Evolutionary conservation across 2,888 invertebrate genomes (phyloP).

Genomic region (Agrochola macilenta): DNA sequence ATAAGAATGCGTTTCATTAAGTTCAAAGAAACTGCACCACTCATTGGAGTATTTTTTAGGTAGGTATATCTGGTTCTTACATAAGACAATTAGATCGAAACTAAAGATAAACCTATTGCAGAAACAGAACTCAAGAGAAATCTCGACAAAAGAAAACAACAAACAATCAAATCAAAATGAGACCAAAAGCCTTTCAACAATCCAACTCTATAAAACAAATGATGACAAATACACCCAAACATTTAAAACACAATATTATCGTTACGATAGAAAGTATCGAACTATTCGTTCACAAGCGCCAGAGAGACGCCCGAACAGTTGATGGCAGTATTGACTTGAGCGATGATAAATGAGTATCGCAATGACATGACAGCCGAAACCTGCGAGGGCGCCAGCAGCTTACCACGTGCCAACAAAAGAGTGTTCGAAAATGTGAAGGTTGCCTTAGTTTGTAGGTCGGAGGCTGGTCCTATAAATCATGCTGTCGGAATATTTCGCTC

Average conservation of each 20-base stretch:
- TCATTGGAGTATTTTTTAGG: not conserved
- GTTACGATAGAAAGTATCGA: constrained; percentile 67
- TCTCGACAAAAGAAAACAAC: not conserved
- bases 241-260: constrained; percentile 64
- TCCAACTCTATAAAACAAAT: constrained; percentile 44
- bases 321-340: constrained; percentile 85
- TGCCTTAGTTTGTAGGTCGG: constrained; percentile 89
- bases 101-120: not conserved
- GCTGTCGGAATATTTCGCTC: constrained; percentile 84
- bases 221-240: constrained; percentile 44
- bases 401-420: constrained; percentile 89
- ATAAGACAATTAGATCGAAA: not conserved
- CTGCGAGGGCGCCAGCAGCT: constrained; percentile 82
- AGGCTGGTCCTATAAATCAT: constrained; percentile 89
- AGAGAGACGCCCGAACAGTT: constrained; percentile 85
- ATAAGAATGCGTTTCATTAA: constrained; percentile 78
- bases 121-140: not conserved
- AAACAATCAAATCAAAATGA: constrained; percentile 32
- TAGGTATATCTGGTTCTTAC: too few relatives aligned
- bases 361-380: constrained; percentile 89
- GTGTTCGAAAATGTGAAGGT: constrained; percentile 89
- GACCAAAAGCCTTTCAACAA: constrained; percentile 17
- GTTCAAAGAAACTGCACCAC: not conserved
- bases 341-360: constrained; percentile 87
- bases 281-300: constrained; percentile 81